Conservation (phyloP, 2,888 invertebrate genomes). For the Trachelus troglodyta region DNA sequence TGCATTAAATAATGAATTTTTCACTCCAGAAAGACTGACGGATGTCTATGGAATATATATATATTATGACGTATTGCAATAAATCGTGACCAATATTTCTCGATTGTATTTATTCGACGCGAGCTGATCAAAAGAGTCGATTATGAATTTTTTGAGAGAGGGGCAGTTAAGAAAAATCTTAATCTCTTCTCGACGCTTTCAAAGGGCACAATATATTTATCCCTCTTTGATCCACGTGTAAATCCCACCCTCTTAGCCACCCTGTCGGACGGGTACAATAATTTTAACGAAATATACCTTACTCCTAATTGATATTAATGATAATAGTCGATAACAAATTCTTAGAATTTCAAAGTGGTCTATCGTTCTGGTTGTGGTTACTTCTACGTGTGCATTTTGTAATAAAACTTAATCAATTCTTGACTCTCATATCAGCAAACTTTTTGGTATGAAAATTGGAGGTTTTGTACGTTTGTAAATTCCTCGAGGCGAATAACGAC, state of each 20-base stretch:
- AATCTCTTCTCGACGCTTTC: not conserved
- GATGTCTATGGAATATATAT: not conserved
- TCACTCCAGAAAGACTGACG: not conserved
- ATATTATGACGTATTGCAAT: not conserved
- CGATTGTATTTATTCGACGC: not conserved
- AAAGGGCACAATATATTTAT: not conserved
- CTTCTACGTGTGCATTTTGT: conserved; percentile 38
- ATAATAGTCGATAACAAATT: conserved; percentile 41
- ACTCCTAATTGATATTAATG: conserved; percentile 37
- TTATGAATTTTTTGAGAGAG: too few species aligned
- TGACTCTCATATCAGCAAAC: conserved; percentile 30
- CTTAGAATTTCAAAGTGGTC: conserved; percentile 31
- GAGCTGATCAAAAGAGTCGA: too few species aligned
- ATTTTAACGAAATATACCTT: conserved; percentile 33
- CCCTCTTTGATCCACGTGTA: not conserved
- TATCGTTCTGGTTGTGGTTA: conserved; percentile 45
- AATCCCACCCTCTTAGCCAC: conserved; percentile 9
- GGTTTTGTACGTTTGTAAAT: conserved; percentile 43
- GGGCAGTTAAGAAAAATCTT: not conserved
- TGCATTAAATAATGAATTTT: not conserved
- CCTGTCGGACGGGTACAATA: conserved; percentile 30
- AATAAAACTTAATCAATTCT: conserved; percentile 37
- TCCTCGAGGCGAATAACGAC: conserved; percentile 11
- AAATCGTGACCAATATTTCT: not conserved
- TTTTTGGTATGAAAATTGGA: conserved; percentile 14